A percentile compares a stretch with the other conserved stretches of the same genome.
Conservation (phyloP, 2,113 vertebrate genomes). For the Crocuta crocuta region DNA sequence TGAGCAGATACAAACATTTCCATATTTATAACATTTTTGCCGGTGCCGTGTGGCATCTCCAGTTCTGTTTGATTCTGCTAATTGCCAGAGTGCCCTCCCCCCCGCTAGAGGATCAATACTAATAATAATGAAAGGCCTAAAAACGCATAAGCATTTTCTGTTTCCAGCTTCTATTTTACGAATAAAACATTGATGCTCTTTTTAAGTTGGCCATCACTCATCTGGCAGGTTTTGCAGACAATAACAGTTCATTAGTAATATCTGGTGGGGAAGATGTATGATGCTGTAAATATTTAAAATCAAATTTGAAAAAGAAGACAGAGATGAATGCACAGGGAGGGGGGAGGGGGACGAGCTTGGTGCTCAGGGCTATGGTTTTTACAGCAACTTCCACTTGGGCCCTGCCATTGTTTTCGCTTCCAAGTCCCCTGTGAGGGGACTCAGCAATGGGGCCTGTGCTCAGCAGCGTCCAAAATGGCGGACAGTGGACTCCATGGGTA, state of each 20-base stretch:
- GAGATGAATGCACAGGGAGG: constrained; percentile 92
- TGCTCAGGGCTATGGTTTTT: constrained; percentile 88
- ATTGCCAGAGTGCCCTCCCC: constrained; percentile 73
- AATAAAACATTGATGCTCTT: constrained; percentile 99
- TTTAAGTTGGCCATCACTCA: constrained; percentile 98
- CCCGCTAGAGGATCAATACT: constrained; percentile 83
- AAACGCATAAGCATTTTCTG: constrained; percentile 83
- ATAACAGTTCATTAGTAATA: constrained; percentile 99
- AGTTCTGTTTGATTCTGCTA: constrained; percentile 75
- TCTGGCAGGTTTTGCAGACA: constrained; percentile 95
- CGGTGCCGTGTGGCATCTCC: constrained; percentile 58
- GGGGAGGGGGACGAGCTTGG: constrained; percentile 77
- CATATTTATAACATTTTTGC: constrained; percentile 60
- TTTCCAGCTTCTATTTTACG: constrained; percentile 95
- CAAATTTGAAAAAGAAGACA: constrained; percentile 99
- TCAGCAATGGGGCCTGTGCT: background rate
- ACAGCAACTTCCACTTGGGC: constrained; percentile 71
- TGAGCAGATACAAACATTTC: constrained; percentile 61
- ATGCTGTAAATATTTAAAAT: constrained; percentile 99
- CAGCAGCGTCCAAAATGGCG: background rate
- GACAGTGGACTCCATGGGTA: background rate
- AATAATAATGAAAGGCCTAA: constrained; percentile 53
- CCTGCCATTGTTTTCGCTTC: constrained; percentile 73
- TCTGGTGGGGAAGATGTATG: constrained; percentile 98
- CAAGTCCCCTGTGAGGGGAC: constrained; percentile 78